Evolutionary conservation across 2,888 invertebrate species (phyloP), one percentile per base, ranked within the genome.

Genomic region (Lysandra coridon): DNA sequence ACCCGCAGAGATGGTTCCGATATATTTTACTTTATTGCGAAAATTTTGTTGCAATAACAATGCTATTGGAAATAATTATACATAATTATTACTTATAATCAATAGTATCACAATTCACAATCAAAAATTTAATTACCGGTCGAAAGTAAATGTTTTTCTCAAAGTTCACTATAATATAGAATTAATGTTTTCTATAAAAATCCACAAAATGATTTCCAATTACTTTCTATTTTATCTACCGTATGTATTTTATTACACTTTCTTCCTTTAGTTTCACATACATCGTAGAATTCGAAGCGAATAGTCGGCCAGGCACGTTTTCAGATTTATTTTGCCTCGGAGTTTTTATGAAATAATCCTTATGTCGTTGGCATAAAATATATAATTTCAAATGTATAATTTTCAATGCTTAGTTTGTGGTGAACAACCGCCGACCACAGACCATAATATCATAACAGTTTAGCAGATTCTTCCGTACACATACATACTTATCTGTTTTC

Each of bases 1-100:
- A 93, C 93, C 91, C 91, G 87, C 90, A 91, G 90, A 91, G 90
- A 91, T 91, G 91, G 88, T 90, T 89, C 88, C 82, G 90, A 91
- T 90, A 89, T 93, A 23, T 92, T 92, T 91, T 91, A 89, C 83
- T 82, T 78, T 79, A 81, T 81, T 81, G 80, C 79, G 80, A 80
- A 80, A 82, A 80, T 81, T 80, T 64, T 69, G 69, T 69, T n/a
- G 14, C 10, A 23, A 75, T 23, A 23, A 23, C 3, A 30, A 23
- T 44, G 23, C 23, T 44, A 74, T 74, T 74, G 17, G 10, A 74
- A 44, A 30, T 33, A 33, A 2, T 3, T 1, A 74, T 49, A n/a
- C 10, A 75, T 12, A 23, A 69, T 33, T 2, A 33, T 2, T 33
- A 33, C 2, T 33, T 12, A 69, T 10, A 23, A 33, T 64, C 1